Base-by-base conservation (phyloP, 2,888 invertebrate genomes). In the Diplolepis rosae region DNA sequence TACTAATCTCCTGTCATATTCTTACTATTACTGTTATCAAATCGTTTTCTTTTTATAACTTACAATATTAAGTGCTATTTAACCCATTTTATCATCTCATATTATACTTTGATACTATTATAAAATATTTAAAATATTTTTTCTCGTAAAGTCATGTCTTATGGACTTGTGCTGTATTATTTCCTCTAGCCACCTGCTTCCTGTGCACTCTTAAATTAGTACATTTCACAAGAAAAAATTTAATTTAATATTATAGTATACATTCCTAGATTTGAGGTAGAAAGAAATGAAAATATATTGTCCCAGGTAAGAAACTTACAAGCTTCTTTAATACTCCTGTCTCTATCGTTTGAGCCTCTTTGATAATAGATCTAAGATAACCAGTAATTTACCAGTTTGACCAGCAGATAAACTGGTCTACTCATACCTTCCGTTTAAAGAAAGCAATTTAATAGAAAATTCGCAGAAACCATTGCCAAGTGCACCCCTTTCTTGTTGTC, bases 331-430 rank as follows among this genome's bases (percentile, higher is more conserved):
- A n/a, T 61, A 35, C 61, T 24, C 24, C 24, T 61, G 39, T 42
- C 61, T 35, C 22, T 61, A 61, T 35, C 24, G n/a, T n/a, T 61
- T 61, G 61, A 39, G 39, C n/a, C 61, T 61, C 27, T 48, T 22
- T 61, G 61, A 61, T 61, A 61, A 54, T 54, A 54, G 54, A 54
- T 54, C 32, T 32, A 28, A 48, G 48, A 48, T 48, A 48, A 48
- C 48, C 27, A 52, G 54, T 54, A 54, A 61, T 61, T 61, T 61
- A 61, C 61, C 24, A 61, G 61, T 61, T 61, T 61, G 24, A 61
- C 61, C 61, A 61, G 61, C 24, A 39, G 39, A 24, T 35, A 61
- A 61, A 61, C 61, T 61, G 61, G 61, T 61, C 56, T 18, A 22
- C 35, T 61, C 56, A 39, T 61, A 61, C 35, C 39, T 27, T 22